Evolutionary conservation across 1,140 invertebrate genomes (phyloP).

Genomic region (Cyclina sinensis): DNA sequence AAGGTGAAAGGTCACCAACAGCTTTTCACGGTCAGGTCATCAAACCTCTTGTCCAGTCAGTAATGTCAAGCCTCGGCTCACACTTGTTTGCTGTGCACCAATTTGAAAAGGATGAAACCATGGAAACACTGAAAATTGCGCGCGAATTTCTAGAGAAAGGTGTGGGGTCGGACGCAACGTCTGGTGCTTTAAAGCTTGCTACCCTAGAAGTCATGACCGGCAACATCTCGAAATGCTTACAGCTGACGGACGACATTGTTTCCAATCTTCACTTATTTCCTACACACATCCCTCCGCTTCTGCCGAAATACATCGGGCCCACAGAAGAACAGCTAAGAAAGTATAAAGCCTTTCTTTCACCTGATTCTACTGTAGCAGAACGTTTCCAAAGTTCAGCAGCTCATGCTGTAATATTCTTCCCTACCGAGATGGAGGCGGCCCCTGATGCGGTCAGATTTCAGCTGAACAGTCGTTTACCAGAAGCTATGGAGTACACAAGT

Average conservation of each 20-base stretch:
- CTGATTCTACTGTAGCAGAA: neutral
- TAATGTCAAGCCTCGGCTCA: neutral
- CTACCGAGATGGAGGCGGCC: neutral
- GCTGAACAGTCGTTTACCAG: neutral
- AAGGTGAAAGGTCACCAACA: neutral
- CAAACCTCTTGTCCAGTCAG: neutral
- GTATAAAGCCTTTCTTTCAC: neutral
- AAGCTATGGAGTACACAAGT: neutral
- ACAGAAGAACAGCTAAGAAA: neutral
- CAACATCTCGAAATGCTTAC: neutral
- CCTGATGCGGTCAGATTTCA: neutral
- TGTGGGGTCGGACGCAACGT: neutral
- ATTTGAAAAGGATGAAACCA: neutral
- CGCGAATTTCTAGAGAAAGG: neutral
- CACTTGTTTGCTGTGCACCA: neutral
- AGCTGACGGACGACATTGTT: neutral
- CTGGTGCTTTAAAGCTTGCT: neutral
- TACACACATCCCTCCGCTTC: neutral
- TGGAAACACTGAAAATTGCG: neutral
- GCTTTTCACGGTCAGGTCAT: neutral
- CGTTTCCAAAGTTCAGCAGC: slow-evolving; percentile 7
- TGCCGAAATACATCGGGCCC: neutral
- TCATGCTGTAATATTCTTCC: neutral
- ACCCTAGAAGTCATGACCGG: neutral
- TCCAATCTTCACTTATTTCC: neutral